Conservation (phyloP, 1,140 invertebrate species). For the Sycobia sp. region DNA sequence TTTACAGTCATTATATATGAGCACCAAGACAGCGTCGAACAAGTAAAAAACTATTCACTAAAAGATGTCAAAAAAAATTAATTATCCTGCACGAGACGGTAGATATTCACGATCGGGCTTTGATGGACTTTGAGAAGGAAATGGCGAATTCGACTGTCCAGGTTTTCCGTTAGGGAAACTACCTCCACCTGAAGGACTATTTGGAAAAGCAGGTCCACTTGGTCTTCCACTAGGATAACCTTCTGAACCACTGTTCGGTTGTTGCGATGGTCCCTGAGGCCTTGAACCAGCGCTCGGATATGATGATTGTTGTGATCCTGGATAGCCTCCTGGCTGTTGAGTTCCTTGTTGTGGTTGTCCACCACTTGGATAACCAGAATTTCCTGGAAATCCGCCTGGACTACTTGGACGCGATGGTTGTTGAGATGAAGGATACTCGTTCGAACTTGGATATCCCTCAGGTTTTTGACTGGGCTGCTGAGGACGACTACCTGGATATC, state of each 20-base stretch:
- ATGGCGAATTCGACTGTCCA: constrained; percentile 38
- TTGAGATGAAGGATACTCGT: not conserved
- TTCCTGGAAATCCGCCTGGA: constrained; percentile 37
- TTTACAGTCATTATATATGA: constrained; percentile 49
- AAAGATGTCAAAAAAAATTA: too few species aligned
- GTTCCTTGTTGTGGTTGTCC: constrained; percentile 36
- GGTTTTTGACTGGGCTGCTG: constrained; percentile 1
- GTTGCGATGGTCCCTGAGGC: constrained; percentile 36
- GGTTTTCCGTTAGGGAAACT: constrained; percentile 23
- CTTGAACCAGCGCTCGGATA: constrained; percentile 30
- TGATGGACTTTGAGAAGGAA: constrained; percentile 44
- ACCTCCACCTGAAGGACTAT: constrained; percentile 36
- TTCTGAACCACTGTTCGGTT: constrained; percentile 28
- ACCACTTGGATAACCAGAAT: constrained; percentile 9
- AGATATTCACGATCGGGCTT: constrained; percentile 54
- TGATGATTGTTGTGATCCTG: constrained; percentile 34
- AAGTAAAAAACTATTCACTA: too few species aligned
- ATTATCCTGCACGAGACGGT: constrained; percentile 50
- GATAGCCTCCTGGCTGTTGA: constrained; percentile 36
- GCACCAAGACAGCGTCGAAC: constrained; percentile 37
- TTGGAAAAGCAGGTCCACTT: constrained; percentile 40
- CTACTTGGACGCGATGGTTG: constrained; percentile 5
- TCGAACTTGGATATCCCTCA: constrained; percentile 22
- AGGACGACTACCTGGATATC: constrained; percentile 7
- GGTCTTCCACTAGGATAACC: constrained; percentile 35